phyloP scores from a whole-genome alignment of 2,888 invertebrate species.

The Trissolcus brochymenae region DNA sequence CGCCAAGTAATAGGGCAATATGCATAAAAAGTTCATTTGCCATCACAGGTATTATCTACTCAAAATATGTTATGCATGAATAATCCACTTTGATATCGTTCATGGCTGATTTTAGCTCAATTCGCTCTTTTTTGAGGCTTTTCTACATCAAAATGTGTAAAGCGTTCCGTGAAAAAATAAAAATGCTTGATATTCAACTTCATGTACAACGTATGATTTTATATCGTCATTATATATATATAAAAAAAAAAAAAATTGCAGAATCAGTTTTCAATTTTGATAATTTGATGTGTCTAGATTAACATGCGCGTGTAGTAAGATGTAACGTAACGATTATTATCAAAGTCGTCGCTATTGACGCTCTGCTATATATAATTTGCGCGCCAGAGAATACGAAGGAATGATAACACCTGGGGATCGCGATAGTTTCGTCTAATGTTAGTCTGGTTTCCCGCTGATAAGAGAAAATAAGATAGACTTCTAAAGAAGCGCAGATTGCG shows the following conservation, averaged over 20 bases:
- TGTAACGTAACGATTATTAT: too few species aligned
- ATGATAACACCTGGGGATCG: constrained; percentile 2
- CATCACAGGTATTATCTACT: constrained; percentile 46
- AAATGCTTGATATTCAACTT: neutral
- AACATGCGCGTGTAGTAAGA: too few species aligned
- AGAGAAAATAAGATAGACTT: constrained; percentile 18
- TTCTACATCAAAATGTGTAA: constrained; percentile 45
- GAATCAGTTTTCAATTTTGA: too few species aligned
- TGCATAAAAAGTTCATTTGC: constrained; percentile 56
- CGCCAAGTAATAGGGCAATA: constrained; percentile 48
- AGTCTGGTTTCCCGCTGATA: constrained; percentile 11
- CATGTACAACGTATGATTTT: too few species aligned
- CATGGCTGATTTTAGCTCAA: constrained; percentile 42
- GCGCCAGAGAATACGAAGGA: neutral
- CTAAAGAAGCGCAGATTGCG: constrained; percentile 9
- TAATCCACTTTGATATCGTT: constrained; percentile 53
- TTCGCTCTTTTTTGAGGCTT: constrained; percentile 28
- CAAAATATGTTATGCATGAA: constrained; percentile 55
- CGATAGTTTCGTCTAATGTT: constrained; percentile 16
- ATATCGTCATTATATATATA: too few species aligned
- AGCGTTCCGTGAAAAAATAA: constrained; percentile 11
- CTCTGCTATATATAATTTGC: too few species aligned
- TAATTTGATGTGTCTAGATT: too few species aligned
- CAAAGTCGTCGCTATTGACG: too few species aligned
- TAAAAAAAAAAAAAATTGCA: too few species aligned